Base-by-base conservation (phyloP, 2,113 vertebrate genomes). In the Formicarius rufipectus region DNA sequence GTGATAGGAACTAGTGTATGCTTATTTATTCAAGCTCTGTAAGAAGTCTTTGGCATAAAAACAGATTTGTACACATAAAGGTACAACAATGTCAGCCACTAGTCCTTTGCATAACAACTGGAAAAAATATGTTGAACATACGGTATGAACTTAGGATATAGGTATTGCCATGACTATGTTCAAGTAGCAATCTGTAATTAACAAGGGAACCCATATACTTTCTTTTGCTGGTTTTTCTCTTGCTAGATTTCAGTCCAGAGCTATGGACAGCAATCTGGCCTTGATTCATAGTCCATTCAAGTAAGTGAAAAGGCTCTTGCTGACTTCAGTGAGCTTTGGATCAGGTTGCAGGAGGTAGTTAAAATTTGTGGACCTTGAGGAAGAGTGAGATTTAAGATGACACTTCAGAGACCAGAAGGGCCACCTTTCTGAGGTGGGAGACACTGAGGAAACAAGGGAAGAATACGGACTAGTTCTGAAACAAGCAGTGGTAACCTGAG, bases 331-430 rank as follows among this genome's bases (percentile, higher is more conserved):
- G 64, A 81, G 56, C 79, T 94, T 73, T 72, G 87, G 42, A 24
- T 77, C 31, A 63, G 49, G 44, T 72, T 81, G 60, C 81, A 64
- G 60, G 30, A 80, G 16, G 22, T 81, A 27, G 49, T 78, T 92
- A 90, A 85, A 87, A 82, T 78, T 75, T 90, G 88, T 81, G 69
- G 66, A 68, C 68, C 90, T 89, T 81, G 44, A 84, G 72, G 60
- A 77, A 63, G 58, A 81, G 14, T 72, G 64, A 75, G 25, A 68
- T 90, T 96, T 90, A 78, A 89, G 37, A 33, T 30, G 47, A 8
- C 30, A 24, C 50, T 89, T 69, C 28, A 53, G 55, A 76, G 67
- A 76, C 30, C 44, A 78, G 59, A 77, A 78, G 18, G 42, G 44
- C 20, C 39, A 39, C 45, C 30, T 76, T 91, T 64, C 31, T 82